These are phyloP conservation scores for Nettapus auritus DNA, from an alignment of 2,113 vertebrate species.

Conservation along the genomic window DNA sequence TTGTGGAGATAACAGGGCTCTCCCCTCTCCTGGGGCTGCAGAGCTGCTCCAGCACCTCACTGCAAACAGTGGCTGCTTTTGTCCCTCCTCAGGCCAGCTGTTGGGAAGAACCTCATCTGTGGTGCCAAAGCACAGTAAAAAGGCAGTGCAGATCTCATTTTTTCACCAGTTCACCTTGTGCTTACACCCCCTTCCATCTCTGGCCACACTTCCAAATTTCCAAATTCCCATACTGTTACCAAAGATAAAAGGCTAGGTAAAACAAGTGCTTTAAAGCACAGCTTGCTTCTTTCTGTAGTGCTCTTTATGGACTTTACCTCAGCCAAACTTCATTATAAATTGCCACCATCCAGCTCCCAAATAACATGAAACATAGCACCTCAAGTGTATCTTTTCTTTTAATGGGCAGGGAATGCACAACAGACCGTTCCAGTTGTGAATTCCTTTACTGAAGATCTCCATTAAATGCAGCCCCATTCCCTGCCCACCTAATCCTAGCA, in stretches of 20 bases:
- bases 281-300: not conserved
- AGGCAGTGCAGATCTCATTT: not conserved
- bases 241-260: not conserved
- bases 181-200: not conserved
- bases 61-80: not conserved
- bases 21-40: not conserved
- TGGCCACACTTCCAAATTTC: accelerated
- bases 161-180: not conserved
- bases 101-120: not conserved
- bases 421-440: not conserved
- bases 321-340: not conserved
- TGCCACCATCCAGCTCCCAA: not conserved
- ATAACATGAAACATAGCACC: not conserved
- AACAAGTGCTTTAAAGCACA: not conserved
- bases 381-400: not conserved
- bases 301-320: not conserved
- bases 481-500: not conserved
- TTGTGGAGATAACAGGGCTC: not conserved
- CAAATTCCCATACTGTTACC: not conserved
- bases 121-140: not conserved
- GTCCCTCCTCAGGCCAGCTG: not conserved
- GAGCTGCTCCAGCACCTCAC: not conserved
- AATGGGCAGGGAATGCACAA: not conserved
- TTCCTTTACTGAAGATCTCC: not conserved
- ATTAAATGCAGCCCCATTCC: not conserved